Percentiles rank a stretch among this genome's conserved stretches.
phyloP scores from a whole-genome alignment of 2,113 vertebrate species.

The Pholis gunnellus region DNA sequence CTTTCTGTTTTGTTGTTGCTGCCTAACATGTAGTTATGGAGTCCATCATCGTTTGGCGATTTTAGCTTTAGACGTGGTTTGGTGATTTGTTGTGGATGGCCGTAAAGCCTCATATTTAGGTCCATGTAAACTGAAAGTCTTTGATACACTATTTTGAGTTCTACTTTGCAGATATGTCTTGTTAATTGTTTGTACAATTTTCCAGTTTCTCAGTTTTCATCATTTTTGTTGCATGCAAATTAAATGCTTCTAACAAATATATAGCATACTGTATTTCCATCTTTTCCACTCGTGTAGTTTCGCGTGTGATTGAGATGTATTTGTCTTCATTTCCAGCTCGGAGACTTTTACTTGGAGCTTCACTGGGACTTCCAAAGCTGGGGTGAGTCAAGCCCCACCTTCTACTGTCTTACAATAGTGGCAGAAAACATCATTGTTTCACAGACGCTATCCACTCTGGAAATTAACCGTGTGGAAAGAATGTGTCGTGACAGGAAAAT shows the following conservation, averaged over 20 bases:
- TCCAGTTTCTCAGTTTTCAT: background rate
- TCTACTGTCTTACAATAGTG: background rate
- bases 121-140: background rate
- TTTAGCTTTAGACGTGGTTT: slow-evolving; percentile 3
- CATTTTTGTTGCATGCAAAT: background rate
- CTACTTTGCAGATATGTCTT: background rate
- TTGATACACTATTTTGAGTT: background rate
- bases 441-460: slow-evolving; percentile 1
- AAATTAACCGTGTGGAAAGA: background rate
- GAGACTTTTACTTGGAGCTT: slow-evolving; percentile 99
- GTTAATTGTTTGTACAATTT: background rate
- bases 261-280: background rate
- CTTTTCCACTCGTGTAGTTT: background rate
- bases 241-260: background rate
- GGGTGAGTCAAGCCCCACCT: slow-evolving; percentile 87
- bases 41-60: slow-evolving; percentile 7
- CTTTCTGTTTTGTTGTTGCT: background rate
- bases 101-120: background rate
- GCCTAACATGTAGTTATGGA: slow-evolving; percentile 1
- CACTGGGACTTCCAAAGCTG: slow-evolving; percentile 99
- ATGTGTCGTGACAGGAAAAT: slow-evolving; percentile 8
- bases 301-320: slow-evolving; percentile 19
- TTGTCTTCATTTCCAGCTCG: slow-evolving; percentile 87
- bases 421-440: background rate
- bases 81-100: background rate